phyloP scores from a whole-genome alignment of 2,888 invertebrate species.

The Brachyptera putata region DNA sequence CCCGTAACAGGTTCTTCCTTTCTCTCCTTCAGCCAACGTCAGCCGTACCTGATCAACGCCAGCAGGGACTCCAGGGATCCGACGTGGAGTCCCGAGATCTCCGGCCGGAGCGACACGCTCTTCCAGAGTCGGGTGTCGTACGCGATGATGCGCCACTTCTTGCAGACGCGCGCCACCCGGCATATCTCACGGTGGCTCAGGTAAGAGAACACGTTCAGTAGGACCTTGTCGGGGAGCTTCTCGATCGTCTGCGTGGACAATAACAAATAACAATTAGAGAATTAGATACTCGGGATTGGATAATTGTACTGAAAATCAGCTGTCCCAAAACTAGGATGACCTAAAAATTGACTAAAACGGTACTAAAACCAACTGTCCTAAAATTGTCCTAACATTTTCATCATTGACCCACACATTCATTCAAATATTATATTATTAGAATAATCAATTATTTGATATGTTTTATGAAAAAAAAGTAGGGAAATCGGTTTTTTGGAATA shows the following conservation, averaged over 20 bases:
- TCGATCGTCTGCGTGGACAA: constrained; percentile 82
- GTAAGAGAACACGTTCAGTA: constrained; percentile 91
- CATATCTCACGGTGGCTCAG: constrained; percentile 91
- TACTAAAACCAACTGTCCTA: too few species aligned
- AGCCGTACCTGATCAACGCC: constrained; percentile 67
- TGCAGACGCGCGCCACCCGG: constrained; percentile 89
- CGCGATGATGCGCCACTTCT: constrained; percentile 92
- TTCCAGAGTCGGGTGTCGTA: constrained; percentile 95
- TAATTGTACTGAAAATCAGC: too few species aligned
- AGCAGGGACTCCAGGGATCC: constrained; percentile 82
- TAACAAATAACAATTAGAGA: constrained; percentile 12
- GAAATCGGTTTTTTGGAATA: too few species aligned
- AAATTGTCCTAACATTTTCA: too few species aligned
- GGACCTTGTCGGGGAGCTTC: constrained; percentile 94
- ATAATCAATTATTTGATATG: too few species aligned
- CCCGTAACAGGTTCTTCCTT: too few species aligned
- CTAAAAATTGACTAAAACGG: too few species aligned
- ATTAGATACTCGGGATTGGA: neutral
- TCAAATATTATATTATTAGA: too few species aligned
- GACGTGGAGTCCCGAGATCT: constrained; percentile 92
- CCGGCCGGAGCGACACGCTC: constrained; percentile 92
- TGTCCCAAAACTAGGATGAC: too few species aligned
- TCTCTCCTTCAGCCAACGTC: too few species aligned
- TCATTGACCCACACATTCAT: too few species aligned
- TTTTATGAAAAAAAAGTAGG: too few species aligned